Evolutionary conservation across 2,888 invertebrate genomes (phyloP), one percentile per base, ranked within the genome.

Genomic region (Cactoblastis cactorum): DNA sequence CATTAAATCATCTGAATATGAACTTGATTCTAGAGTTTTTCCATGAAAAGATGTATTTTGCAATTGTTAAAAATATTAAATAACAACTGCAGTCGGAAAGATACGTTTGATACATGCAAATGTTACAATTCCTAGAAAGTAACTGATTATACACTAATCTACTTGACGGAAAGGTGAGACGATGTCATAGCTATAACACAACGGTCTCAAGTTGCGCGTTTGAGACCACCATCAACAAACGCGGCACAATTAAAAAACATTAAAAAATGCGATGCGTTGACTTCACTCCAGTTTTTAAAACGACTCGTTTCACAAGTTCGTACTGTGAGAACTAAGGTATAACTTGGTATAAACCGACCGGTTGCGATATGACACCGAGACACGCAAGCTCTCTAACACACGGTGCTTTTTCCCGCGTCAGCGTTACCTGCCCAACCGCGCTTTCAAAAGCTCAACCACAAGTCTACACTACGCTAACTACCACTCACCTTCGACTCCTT

Each of bases 401-500:
- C 59, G 64, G 67, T 62, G 65, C 80, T 73, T 65, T 76, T 59
- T 58, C 57, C 66, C 66, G 69, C 66, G 77, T 80, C 52, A 77
- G 85, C 54, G 63, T 80, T 69, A 74, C 59, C 65, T 67, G 55
- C 66, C 67, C 56, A 61, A 56, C 64, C 74, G 86, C 83, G 87
- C 87, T 87, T 86, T 84, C 85, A 77, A 80, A 88, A 88, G 88
- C 87, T 86, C 80, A 50, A 61, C 69, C 66, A 74, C 72, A 67
- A 68, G 69, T 74, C 61, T 65, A 72, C 66, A 66, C 67, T 56
- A 67, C 59, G 56, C 53, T 56, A 69, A 67, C 63, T 69, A 78
- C 65, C 64, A 80, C 91, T 83, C 82, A 92, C 92, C 92, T 91
- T 91, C 91, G 74, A 91, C 91, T 68, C 85, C 81, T 61, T 86